Base-by-base conservation (phyloP, 2,797 vertebrate genomes). In the Ctenosaura bakeri region DNA sequence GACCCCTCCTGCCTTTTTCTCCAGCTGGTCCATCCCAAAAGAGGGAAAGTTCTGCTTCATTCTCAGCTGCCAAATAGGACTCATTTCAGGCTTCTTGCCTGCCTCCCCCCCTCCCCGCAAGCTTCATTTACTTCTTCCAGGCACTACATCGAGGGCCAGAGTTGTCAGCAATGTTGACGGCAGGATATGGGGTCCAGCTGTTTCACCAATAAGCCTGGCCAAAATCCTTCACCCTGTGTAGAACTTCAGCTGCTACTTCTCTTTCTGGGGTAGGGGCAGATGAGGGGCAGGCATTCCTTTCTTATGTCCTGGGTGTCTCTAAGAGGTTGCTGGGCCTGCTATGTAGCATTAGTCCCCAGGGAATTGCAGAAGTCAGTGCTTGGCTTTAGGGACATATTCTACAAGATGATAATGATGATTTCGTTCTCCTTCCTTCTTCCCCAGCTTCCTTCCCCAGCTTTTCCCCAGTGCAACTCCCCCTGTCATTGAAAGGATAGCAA, bases 171-270 rank as follows among this genome's bases (percentile, higher is more conserved):
- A 20, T 24, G 14, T 66, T 0, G 0, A 0, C 0, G 35, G 88
- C 92, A 95, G 93, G 95, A 95, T 94, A 90, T 0, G 76, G 0
- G 90, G 76, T 66, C 86, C 94, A 94, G 94, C 92, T 95, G 94
- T 92, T 94, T 90, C 29, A 18, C 80, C 56, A 54, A 73, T 18
- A 38, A 52, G 42, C 83, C 46, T 50, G 16, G 69, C 83, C 77
- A 59, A 69, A 84, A 56, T 77, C 85, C 24, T 73, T 87, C 32
- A 3, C 16, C 46, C 12, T 64, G 16, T 32, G 62, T 38, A 50
- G 32, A 85, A 26, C 64, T 81, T 78, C 83, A 88, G 90, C 87
- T 91, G 86, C 66, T 85, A 12, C 64, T 88, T 85, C 77, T 85
- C 54, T 62, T 62, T 73, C 52, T 71, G 14, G 62, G 54, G 32